phyloP scores from a whole-genome alignment of 2,113 vertebrate species.

The Beaufortia kweichowensis region DNA sequence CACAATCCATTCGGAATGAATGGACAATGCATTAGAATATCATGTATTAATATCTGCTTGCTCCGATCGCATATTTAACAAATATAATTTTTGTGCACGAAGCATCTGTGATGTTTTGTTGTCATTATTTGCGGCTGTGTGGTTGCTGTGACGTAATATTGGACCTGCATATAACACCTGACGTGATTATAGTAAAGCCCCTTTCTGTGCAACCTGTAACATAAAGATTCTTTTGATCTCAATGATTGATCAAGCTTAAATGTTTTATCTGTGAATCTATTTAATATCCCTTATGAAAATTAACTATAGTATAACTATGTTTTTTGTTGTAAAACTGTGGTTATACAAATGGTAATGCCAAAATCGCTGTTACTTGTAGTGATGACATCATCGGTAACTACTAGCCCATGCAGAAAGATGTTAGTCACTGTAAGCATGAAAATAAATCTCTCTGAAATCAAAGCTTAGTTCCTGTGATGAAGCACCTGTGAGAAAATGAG shows the following conservation, averaged over 20 bases:
- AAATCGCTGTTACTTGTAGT: too few relatives aligned
- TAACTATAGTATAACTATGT: too few relatives aligned
- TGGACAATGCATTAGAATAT: background rate
- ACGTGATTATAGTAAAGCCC: background rate
- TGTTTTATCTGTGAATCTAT: background rate
- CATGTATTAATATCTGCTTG: background rate
- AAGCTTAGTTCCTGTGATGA: background rate
- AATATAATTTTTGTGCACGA: too few relatives aligned
- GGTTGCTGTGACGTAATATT: too few relatives aligned
- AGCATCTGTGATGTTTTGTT: too few relatives aligned
- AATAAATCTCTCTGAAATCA: background rate
- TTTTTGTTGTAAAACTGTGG: too few relatives aligned
- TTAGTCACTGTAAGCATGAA: background rate
- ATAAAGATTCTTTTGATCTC: background rate
- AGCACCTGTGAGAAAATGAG: background rate
- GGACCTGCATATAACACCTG: too few relatives aligned
- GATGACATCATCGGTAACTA: too few relatives aligned
- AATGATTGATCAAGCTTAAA: background rate
- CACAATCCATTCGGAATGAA: background rate
- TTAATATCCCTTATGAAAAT: too few relatives aligned
- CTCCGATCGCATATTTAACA: too few relatives aligned
- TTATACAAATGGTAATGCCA: background rate
- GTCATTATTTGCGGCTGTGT: too few relatives aligned
- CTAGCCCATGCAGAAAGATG: too few relatives aligned
- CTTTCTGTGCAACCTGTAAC: background rate